These are phyloP conservation scores for Trisateles emortualis DNA, from an alignment of 2,888 invertebrate genomes.

Conservation along the genomic window DNA sequence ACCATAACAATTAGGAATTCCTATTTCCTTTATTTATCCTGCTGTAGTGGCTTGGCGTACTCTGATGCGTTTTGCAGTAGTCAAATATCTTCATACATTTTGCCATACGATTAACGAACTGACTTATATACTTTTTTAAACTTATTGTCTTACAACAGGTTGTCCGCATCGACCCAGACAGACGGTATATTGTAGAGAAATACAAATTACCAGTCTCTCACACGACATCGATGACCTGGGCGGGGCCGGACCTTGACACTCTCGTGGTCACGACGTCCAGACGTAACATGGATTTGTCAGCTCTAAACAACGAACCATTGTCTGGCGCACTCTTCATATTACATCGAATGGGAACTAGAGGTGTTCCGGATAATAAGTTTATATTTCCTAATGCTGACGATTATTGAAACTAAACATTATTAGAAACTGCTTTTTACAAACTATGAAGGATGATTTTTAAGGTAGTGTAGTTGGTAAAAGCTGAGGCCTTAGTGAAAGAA, in stretches of 20 bases:
- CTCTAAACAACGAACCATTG: slow-evolving; percentile 30
- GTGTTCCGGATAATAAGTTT: slow-evolving; percentile 42
- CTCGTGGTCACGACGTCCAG: slow-evolving; percentile 87
- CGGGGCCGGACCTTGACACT: slow-evolving; percentile 83
- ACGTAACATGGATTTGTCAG: slow-evolving; percentile 43
- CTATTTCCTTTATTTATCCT: no score
- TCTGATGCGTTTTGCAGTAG: no score
- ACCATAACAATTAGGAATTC: no score
- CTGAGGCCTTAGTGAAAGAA: no score
- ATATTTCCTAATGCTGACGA: slow-evolving; percentile 44
- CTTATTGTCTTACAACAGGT: slow-evolving; percentile 64
- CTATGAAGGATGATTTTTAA: no score
- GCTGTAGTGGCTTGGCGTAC: no score
- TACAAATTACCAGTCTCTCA: slow-evolving; percentile 81
- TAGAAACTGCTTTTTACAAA: not conserved
- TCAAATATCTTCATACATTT: no score
- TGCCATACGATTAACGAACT: no score
- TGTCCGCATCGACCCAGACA: slow-evolving; percentile 74
- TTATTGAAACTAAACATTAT: slow-evolving; percentile 24
- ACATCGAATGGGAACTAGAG: slow-evolving; percentile 38
- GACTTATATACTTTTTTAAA: not conserved
- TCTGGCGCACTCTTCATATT: slow-evolving; percentile 52
- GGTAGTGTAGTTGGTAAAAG: no score
- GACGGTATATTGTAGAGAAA: slow-evolving; percentile 67
- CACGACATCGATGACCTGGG: slow-evolving; percentile 88